These are phyloP conservation scores for Fragum fragum DNA, from an alignment of 2,888 invertebrate genomes.

Conservation along the genomic window DNA sequence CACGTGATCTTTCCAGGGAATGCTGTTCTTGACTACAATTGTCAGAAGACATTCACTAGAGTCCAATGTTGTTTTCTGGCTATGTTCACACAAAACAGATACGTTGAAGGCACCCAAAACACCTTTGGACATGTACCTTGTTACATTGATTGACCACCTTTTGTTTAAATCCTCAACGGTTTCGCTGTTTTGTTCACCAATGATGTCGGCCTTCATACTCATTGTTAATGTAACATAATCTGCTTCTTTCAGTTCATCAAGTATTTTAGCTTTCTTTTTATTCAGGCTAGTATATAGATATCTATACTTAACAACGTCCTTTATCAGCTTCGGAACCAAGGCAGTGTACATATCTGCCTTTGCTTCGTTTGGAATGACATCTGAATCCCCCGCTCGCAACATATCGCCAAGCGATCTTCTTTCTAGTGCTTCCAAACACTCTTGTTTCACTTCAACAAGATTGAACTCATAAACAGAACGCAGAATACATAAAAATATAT, in stretches of 20 bases:
- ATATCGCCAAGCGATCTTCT: background rate
- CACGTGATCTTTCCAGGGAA: slow-evolving; percentile 7
- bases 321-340: background rate
- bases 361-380: background rate
- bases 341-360: background rate
- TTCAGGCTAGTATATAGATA: background rate
- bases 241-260: background rate
- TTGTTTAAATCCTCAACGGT: background rate
- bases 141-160: background rate
- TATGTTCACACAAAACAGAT: background rate
- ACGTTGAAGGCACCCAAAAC: background rate
- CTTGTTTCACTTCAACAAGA: background rate
- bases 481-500: background rate
- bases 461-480: background rate
- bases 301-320: background rate
- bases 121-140: background rate
- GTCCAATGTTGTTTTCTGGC: background rate
- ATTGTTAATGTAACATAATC: slow-evolving; percentile 1
- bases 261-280: background rate
- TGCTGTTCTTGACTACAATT: background rate
- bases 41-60: background rate
- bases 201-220: background rate
- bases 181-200: background rate
- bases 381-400: background rate
- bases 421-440: background rate